phyloP scores from a whole-genome alignment of 2,113 vertebrate genomes.

The Cryptoleucopteryx plumbea region DNA sequence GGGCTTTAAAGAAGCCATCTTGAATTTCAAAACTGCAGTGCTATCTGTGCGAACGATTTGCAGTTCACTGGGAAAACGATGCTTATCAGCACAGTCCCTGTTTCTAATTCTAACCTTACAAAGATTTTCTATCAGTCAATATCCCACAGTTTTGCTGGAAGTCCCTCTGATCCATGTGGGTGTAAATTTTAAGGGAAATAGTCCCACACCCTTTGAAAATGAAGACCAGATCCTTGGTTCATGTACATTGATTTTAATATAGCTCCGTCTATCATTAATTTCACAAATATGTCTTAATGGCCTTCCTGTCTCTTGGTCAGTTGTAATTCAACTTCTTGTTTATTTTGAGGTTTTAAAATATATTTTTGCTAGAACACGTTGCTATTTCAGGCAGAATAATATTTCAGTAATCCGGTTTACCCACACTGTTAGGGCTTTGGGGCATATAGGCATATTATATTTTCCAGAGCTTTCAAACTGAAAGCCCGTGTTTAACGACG shows the following conservation, averaged over 20 bases:
- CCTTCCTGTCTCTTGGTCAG: background rate
- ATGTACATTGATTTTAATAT: background rate
- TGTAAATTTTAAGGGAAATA: background rate
- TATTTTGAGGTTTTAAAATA: constrained; percentile 31
- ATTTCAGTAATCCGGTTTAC: constrained; percentile 42
- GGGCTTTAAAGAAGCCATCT: constrained; percentile 49
- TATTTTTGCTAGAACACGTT: constrained; percentile 10
- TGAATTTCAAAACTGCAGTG: constrained; percentile 45
- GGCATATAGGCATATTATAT: constrained; percentile 10
- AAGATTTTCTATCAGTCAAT: background rate
- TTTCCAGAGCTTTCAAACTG: constrained; percentile 59
- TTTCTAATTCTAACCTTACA: background rate
- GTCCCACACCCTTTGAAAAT: background rate
- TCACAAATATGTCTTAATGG: background rate
- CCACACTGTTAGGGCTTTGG: constrained; percentile 24
- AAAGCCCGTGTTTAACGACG: constrained; percentile 40
- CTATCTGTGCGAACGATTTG: background rate
- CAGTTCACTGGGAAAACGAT: background rate
- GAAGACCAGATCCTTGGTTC: background rate
- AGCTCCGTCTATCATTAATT: background rate
- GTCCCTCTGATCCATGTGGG: background rate
- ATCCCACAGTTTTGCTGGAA: background rate
- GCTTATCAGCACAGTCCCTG: background rate
- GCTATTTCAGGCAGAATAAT: constrained; percentile 22
- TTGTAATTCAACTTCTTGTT: background rate